Evolutionary conservation across 2,888 invertebrate genomes (phyloP).

Genomic region (Melieria picta): DNA sequence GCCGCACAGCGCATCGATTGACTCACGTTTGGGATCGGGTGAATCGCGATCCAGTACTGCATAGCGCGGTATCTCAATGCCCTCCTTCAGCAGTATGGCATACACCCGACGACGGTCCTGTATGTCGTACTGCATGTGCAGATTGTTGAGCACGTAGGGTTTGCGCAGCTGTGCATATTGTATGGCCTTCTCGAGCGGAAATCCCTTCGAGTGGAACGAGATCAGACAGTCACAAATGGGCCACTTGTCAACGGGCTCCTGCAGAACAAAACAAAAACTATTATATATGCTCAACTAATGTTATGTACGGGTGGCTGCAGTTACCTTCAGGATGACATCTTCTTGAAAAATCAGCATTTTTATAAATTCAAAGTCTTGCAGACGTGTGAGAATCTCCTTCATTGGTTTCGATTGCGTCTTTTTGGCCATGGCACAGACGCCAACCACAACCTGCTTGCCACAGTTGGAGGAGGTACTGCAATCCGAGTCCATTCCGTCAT

Average conservation of each 20-base stretch:
- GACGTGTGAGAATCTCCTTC: slow-evolving; percentile 95
- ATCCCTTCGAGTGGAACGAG: slow-evolving; percentile 98
- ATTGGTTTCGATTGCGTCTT: slow-evolving; percentile 99
- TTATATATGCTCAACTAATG: background rate
- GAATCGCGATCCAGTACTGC: slow-evolving; percentile 96
- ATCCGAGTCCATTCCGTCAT: slow-evolving; percentile 70
- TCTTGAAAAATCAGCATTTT: slow-evolving; percentile 95
- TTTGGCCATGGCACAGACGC: slow-evolving; percentile 99
- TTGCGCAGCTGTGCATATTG: slow-evolving; percentile 92
- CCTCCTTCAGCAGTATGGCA: slow-evolving; percentile 90
- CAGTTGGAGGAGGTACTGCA: slow-evolving; percentile 69
- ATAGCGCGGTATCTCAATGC: slow-evolving; percentile 97
- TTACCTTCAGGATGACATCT: slow-evolving; percentile 91
- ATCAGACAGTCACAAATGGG: slow-evolving; percentile 97
- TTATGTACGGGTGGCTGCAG: background rate
- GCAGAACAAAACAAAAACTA: slow-evolving; percentile 42
- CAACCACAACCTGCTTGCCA: slow-evolving; percentile 94
- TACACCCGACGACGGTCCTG: slow-evolving; percentile 96
- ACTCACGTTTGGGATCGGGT: slow-evolving; percentile 87
- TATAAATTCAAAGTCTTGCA: slow-evolving; percentile 96
- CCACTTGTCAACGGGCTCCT: slow-evolving; percentile 96
- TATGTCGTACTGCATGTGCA: slow-evolving; percentile 98
- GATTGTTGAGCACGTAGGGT: slow-evolving; percentile 97
- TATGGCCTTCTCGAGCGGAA: slow-evolving; percentile 97
- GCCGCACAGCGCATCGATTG: background rate